These are phyloP conservation scores for Poeciliopsis gracilis DNA, from an alignment of 2,797 vertebrate species.

Conservation along the genomic window DNA sequence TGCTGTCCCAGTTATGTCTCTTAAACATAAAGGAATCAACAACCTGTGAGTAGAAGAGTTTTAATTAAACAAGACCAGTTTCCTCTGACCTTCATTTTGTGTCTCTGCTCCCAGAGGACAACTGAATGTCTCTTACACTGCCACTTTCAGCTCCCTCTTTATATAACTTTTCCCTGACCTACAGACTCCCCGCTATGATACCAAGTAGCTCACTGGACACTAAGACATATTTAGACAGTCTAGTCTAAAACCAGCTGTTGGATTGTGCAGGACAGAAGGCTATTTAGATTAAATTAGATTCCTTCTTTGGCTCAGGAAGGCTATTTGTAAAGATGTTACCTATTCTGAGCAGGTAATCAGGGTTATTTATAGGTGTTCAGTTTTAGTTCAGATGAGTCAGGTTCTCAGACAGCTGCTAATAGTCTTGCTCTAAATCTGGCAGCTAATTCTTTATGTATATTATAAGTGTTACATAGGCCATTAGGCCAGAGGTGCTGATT, in stretches of 20 bases:
- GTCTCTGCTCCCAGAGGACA: background rate
- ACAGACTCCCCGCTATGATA: constrained; percentile 4
- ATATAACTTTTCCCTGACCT: constrained; percentile 18
- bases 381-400: constrained; percentile 33
- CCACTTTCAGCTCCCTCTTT: background rate
- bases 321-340: constrained; percentile 38
- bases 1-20: constrained; percentile 10
- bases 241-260: constrained; percentile 47
- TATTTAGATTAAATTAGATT: constrained; percentile 34
- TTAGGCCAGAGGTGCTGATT: background rate
- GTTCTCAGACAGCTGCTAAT: constrained; percentile 35
- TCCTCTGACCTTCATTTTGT: constrained; percentile 20
- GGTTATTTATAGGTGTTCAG: constrained; percentile 43
- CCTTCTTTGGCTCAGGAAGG: constrained; percentile 15
- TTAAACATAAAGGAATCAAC: background rate
- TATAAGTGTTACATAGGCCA: background rate
- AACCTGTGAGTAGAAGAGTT: constrained; percentile 11
- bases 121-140: background rate
- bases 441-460: background rate
- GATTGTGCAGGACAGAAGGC: constrained; percentile 8
- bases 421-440: constrained; percentile 18
- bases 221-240: constrained; percentile 22
- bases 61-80: constrained; percentile 13
- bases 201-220: constrained; percentile 1
- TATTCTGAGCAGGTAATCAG: constrained; percentile 49